A percentile compares a stretch with the other conserved stretches of the same genome.
phyloP scores from a whole-genome alignment of 2,797 vertebrate genomes.

The Sebastes ruberrimus region DNA sequence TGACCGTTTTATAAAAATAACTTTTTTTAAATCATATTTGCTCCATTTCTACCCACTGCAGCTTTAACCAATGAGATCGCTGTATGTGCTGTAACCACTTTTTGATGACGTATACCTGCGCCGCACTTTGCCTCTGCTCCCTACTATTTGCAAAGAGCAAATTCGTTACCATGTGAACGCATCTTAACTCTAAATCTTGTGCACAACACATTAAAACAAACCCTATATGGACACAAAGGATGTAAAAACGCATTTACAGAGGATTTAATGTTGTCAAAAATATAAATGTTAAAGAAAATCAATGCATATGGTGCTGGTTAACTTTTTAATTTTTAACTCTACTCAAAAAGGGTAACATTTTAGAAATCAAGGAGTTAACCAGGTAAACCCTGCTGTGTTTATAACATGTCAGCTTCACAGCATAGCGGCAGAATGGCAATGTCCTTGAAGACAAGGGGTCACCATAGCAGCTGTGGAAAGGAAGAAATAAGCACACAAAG shows the following conservation, averaged over 20 bases:
- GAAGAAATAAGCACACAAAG: neutral
- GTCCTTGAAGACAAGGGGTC: constrained; percentile 74
- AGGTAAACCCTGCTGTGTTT: neutral
- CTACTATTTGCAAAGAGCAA: too few relatives aligned
- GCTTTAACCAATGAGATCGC: neutral
- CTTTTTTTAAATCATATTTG: too few relatives aligned
- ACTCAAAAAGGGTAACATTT: neutral
- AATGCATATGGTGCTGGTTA: neutral
- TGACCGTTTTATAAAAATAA: too few relatives aligned
- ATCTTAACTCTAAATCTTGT: too few relatives aligned
- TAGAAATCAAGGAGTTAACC: neutral
- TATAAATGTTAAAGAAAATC: neutral
- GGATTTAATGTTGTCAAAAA: neutral
- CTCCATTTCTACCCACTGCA: too few relatives aligned
- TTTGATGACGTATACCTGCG: too few relatives aligned
- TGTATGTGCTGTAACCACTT: too few relatives aligned
- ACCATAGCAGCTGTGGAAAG: constrained; percentile 44
- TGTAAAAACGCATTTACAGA: neutral
- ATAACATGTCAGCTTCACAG: neutral
- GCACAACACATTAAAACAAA: neutral
- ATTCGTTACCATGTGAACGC: too few relatives aligned
- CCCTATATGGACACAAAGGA: neutral
- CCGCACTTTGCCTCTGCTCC: too few relatives aligned
- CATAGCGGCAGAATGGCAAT: constrained; percentile 26
- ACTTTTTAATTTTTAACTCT: neutral